phyloP scores from a whole-genome alignment of 2,888 invertebrate genomes.

The Slavum lentiscoides region DNA sequence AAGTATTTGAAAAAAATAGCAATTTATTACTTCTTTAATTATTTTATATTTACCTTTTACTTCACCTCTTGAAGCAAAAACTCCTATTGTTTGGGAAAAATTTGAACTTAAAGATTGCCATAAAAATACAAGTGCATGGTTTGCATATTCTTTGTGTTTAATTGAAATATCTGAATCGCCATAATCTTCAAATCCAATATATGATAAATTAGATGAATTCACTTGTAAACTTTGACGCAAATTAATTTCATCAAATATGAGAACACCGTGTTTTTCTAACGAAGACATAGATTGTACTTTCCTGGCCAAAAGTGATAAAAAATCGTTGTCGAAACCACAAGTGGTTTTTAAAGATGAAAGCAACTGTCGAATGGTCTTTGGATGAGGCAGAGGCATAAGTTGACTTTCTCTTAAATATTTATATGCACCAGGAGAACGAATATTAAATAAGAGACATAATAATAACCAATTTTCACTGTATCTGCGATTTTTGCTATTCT shows the following conservation, averaged over 20 bases:
- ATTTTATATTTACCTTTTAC: conserved; percentile 16
- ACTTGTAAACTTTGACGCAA: conserved; percentile 14
- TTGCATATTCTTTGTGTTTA: background rate
- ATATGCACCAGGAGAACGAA: conserved; percentile 1
- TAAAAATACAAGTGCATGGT: background rate
- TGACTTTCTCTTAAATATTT: conserved; percentile 21
- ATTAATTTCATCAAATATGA: conserved; percentile 4
- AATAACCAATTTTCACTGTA: too few species aligned
- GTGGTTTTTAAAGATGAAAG: conserved; percentile 2
- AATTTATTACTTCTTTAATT: background rate
- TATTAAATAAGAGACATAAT: too few species aligned
- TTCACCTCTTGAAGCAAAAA: conserved; percentile 2
- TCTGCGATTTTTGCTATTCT: too few species aligned
- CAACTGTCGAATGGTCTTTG: conserved; percentile 17
- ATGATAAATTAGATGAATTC: conserved; percentile 6
- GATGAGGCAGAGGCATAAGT: conserved; percentile 14
- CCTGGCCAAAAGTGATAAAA: conserved; percentile 21
- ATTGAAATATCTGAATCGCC: background rate
- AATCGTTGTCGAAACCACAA: conserved; percentile 20
- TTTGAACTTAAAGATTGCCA: conserved; percentile 12
- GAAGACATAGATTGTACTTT: conserved; percentile 13
- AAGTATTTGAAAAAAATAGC: background rate
- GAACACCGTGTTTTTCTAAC: conserved; percentile 2
- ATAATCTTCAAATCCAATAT: conserved; percentile 3
- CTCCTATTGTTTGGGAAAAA: conserved; percentile 2